Evolutionary conservation across 2,888 invertebrate genomes (phyloP).

Genomic region (Mongoloraphidia duomilia): DNA sequence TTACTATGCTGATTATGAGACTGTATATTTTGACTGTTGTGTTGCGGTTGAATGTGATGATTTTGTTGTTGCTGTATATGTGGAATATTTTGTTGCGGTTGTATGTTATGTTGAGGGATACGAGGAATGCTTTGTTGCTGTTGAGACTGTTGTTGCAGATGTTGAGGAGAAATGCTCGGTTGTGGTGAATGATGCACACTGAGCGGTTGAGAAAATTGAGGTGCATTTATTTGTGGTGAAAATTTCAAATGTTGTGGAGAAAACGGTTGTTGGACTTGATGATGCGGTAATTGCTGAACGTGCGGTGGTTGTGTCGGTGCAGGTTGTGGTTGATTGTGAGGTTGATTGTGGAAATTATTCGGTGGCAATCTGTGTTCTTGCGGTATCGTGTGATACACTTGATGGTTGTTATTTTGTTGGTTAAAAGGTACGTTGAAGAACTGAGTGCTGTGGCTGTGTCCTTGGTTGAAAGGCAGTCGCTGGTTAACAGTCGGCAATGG

Average conservation of each 20-base stretch:
- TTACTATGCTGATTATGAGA: slow-evolving; percentile 3
- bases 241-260: slow-evolving; percentile 7
- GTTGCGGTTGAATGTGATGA: slow-evolving; percentile 7
- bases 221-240: slow-evolving; percentile 13
- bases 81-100: slow-evolving; percentile 8
- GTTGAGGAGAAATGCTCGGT: slow-evolving; percentile 13
- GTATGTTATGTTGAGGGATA: slow-evolving; percentile 5
- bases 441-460: slow-evolving; percentile 5
- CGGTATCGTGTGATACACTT: slow-evolving; percentile 1
- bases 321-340: slow-evolving; percentile 8
- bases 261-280: slow-evolving; percentile 20
- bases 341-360: slow-evolving; percentile 13
- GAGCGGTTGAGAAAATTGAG: slow-evolving; percentile 18
- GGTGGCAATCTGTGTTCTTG: slow-evolving; percentile 18
- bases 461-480: slow-evolving; percentile 8
- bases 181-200: slow-evolving; percentile 6
- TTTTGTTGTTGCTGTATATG: slow-evolving; percentile 15
- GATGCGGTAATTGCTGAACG: slow-evolving; percentile 13
- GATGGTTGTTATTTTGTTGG: slow-evolving; percentile 3
- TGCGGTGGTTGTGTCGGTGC: slow-evolving; percentile 1
- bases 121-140: slow-evolving; percentile 24
- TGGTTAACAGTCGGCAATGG: slow-evolving; percentile 22
- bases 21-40: slow-evolving; percentile 3
- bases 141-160: slow-evolving; percentile 22
- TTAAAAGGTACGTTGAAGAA: slow-evolving; percentile 4